Percentiles rank a stretch among this genome's conserved stretches.
These are phyloP conservation scores for Blastobasis lacticolella DNA, from an alignment of 2,888 invertebrate genomes.

Conservation along the genomic window DNA sequence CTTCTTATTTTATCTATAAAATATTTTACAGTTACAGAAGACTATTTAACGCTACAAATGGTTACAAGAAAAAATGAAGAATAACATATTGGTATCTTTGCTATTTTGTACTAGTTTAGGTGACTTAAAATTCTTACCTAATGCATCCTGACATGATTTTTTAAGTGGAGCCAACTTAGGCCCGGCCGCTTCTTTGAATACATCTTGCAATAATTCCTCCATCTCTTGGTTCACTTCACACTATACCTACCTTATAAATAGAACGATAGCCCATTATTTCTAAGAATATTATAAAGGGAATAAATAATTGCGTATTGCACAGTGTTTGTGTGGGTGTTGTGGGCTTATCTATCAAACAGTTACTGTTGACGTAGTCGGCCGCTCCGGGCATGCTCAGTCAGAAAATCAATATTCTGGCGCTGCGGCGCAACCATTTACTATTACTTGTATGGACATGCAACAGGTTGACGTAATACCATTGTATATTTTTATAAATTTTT, in stretches of 20 bases:
- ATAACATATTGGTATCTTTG: too few species aligned
- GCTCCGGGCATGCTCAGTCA: conserved; percentile 56
- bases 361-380: conserved; percentile 29
- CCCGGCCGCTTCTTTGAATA: conserved; percentile 88
- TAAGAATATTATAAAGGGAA: not conserved
- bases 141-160: conserved; percentile 89
- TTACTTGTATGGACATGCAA: too few species aligned
- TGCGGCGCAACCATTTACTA: too few species aligned
- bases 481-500: too few species aligned
- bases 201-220: conserved; percentile 90
- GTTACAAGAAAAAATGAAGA: too few species aligned
- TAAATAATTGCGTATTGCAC: conserved; percentile 7
- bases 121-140: conserved; percentile 74
- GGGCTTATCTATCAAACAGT: conserved; percentile 33
- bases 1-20: too few species aligned
- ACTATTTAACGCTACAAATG: too few species aligned
- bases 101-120: too few species aligned
- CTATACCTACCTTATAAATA: not conserved
- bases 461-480: too few species aligned
- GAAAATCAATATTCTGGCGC: conserved; percentile 56
- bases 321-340: conserved; percentile 39
- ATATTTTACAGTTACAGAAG: too few species aligned
- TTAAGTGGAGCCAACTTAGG: conserved; percentile 83
- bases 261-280: not conserved
- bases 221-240: conserved; percentile 57